Evolutionary conservation across 2,888 invertebrate genomes (phyloP).

Genomic region (Phlogophora meticulosa): DNA sequence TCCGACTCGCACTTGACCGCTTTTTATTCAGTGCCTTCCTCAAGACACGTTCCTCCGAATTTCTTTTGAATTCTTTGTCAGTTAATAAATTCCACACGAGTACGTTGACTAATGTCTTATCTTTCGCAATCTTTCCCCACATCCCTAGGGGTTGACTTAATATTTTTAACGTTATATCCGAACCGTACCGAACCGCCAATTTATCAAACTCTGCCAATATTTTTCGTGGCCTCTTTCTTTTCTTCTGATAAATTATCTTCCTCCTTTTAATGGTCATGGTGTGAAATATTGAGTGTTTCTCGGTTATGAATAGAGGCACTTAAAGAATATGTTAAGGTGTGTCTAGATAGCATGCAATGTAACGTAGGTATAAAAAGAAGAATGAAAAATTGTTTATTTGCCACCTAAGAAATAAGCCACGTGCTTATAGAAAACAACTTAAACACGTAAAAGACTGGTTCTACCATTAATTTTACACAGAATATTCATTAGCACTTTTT

Average conservation of each 20-base stretch:
- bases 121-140: slow-evolving; percentile 33
- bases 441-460: too few species aligned
- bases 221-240: slow-evolving; percentile 23
- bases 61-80: slow-evolving; percentile 22
- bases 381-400: too few species aligned
- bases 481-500: too few species aligned
- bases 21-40: slow-evolving; percentile 6
- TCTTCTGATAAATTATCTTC: slow-evolving; percentile 49
- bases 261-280: slow-evolving; percentile 39
- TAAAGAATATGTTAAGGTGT: background rate
- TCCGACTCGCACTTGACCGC: too few species aligned
- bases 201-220: slow-evolving; percentile 56
- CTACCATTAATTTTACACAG: too few species aligned
- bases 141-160: slow-evolving; percentile 35
- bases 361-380: background rate
- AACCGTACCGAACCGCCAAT: slow-evolving; percentile 25
- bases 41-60: slow-evolving; percentile 30
- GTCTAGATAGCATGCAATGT: background rate
- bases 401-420: too few species aligned
- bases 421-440: too few species aligned
- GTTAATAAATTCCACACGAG: slow-evolving; percentile 31
- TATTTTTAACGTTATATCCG: slow-evolving; percentile 49
- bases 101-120: slow-evolving; percentile 37
- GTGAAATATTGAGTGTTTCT: slow-evolving; percentile 46
- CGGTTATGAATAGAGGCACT: slow-evolving; percentile 50